phyloP scores from a whole-genome alignment of 2,888 invertebrate species.

The Cosmorhoe ocellata region DNA sequence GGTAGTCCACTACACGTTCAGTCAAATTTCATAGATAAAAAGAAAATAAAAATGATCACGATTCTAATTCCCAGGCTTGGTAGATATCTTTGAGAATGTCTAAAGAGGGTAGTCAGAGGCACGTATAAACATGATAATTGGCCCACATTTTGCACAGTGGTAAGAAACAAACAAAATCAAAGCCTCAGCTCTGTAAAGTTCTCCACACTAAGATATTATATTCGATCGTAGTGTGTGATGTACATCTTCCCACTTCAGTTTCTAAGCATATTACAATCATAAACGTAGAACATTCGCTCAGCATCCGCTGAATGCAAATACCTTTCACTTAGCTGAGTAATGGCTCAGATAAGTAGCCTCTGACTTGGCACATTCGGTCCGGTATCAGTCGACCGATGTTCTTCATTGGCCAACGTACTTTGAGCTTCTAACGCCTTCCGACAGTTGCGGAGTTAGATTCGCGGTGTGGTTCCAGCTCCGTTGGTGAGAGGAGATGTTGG shows the following conservation, averaged over 20 bases:
- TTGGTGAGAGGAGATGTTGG: conserved; percentile 49
- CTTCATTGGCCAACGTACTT: conserved; percentile 22
- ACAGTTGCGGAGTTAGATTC: background rate
- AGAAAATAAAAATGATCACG: too few species aligned
- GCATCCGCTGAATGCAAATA: conserved; percentile 51
- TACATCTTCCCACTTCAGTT: background rate
- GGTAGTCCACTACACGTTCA: too few species aligned
- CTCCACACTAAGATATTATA: too few species aligned
- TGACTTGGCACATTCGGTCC: conserved; percentile 70
- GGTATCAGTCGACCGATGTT: conserved; percentile 64
- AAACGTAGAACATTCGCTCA: conserved; percentile 16
- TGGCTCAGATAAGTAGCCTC: conserved; percentile 66
- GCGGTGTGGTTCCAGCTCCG: conserved; percentile 38
- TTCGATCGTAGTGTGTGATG: too few species aligned
- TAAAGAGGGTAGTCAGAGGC: too few species aligned
- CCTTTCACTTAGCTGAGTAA: conserved; percentile 66
- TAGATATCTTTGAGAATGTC: too few species aligned
- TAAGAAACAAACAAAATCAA: too few species aligned
- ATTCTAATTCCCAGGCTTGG: too few species aligned
- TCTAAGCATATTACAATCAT: conserved; percentile 18
- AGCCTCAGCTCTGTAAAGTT: too few species aligned
- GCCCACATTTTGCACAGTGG: too few species aligned
- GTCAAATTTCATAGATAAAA: too few species aligned
- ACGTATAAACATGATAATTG: too few species aligned
- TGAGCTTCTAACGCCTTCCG: background rate